Base-by-base conservation (phyloP, 1,140 invertebrate genomes). In the Halyomorpha halys region DNA sequence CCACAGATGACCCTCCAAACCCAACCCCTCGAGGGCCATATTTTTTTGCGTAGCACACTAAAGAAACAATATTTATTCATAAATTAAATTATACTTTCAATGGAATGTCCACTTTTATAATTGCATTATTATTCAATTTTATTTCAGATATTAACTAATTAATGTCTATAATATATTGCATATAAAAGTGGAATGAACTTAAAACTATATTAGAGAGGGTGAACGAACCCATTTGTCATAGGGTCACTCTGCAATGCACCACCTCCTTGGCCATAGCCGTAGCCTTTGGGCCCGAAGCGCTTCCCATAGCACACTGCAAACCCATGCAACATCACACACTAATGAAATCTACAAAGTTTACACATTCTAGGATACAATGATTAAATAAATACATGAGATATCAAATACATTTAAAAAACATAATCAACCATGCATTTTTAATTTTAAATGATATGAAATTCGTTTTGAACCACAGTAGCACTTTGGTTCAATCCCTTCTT, bases 241-340 rank as follows among this genome's bases (percentile, higher is more conserved):
- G 83, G 83, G 78, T 91, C 89, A 76, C 86, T 90, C 79, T 92
- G 90, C 70, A 93, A 80, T 69, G 90, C 89, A 73, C 91, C 91
- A 73, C 88, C 90, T 73, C 91, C 90, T 80, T 90, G 87, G 69
- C 91, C 91, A 76, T 91, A 94, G 70, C 91, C 91, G 76, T 94
- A 94, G 75, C 91, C 91, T 79, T 92, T 93, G 66, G 91, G 91
- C 70, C 91, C 91, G 79, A 92, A 95, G 79, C 86, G 87, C 83
- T 91, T 94, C 72, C 83, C 90, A 78, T 95, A 95, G 83, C 91
- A 94, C 72, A 89, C 90, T 92, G 82, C 69, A 80, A 72, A 69
- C 61, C 25, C 65, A 68, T 67, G 64, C 67, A 69, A 65, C 19
- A 54, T 51, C 15, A 44, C 49, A 67, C 53, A 56, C 47, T 21